A percentile compares a stretch with the other conserved stretches of the same genome.
These are phyloP conservation scores for Montipora sp. DNA, from an alignment of 64 coral and sea anemone genomes.

Conservation along the genomic window DNA sequence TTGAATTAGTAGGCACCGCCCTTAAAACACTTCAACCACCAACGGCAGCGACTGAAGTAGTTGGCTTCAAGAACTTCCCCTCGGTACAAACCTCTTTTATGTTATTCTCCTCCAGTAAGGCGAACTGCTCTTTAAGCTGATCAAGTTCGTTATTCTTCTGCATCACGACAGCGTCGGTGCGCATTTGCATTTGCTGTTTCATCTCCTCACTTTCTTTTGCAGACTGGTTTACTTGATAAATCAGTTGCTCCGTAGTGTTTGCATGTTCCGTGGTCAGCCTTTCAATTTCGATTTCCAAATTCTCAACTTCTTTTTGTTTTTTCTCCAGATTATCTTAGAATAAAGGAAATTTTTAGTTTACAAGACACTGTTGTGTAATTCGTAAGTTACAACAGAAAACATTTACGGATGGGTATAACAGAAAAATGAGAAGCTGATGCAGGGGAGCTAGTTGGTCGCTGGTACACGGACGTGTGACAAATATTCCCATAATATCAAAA, in stretches of 20 bases:
- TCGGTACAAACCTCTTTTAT: background rate
- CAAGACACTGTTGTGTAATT: background rate
- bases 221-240: background rate
- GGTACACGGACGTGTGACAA: too few species aligned
- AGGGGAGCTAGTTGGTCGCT: too few species aligned
- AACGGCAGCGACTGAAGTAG: too few species aligned
- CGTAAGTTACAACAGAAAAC: too few species aligned
- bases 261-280: conserved; percentile 13
- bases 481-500: too few species aligned
- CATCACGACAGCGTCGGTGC: conserved; percentile 51
- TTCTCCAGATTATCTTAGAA: conserved; percentile 20
- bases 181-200: conserved; percentile 43
- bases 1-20: too few species aligned
- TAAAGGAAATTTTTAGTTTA: background rate
- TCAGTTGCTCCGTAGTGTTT: background rate
- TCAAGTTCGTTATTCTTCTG: conserved; percentile 60
- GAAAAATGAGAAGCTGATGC: too few species aligned
- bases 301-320: conserved; percentile 43
- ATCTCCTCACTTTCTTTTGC: conserved; percentile 56
- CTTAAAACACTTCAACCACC: too few species aligned
- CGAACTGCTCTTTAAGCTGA: conserved; percentile 19
- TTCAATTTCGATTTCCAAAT: conserved; percentile 36
- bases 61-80: background rate
- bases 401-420: too few species aligned
- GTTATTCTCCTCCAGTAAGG: background rate